A percentile compares a stretch with the other conserved stretches of the same genome.
Conservation (phyloP, 92 coral and sea anemone genomes). For the Galaxea fascicularis region DNA sequence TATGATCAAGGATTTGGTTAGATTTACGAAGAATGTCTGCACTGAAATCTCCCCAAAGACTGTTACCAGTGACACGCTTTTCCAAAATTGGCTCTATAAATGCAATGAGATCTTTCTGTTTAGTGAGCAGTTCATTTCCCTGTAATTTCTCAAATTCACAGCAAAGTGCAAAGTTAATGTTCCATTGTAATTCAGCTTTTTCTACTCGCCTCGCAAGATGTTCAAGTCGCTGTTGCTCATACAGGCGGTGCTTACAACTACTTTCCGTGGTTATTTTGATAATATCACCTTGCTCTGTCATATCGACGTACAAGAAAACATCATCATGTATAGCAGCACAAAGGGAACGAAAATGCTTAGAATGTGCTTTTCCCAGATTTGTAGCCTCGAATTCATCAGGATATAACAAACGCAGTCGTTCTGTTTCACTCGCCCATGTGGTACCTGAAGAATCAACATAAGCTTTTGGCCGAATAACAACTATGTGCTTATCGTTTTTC, state of each 20-base stretch:
- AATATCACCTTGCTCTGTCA: conserved; percentile 36
- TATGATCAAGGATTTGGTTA: conserved; percentile 14
- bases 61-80: conserved; percentile 10
- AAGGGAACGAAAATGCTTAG: not conserved
- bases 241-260: not conserved
- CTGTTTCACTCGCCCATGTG: conserved; percentile 59
- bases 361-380: conserved; percentile 18
- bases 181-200: conserved; percentile 41
- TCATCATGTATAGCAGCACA: conserved; percentile 18
- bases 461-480: conserved; percentile 44
- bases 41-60: conserved; percentile 34
- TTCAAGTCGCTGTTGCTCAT: conserved; percentile 6
- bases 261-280: not conserved
- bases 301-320: conserved; percentile 19
- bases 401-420: conserved; percentile 17
- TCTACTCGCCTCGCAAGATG: conserved; percentile 34
- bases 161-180: conserved; percentile 23
- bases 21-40: conserved; percentile 36
- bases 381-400: conserved; percentile 16
- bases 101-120: conserved; percentile 28
- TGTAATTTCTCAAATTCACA: conserved; percentile 42
- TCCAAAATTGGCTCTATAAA: conserved; percentile 21
- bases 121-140: conserved; percentile 26
- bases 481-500: conserved; percentile 40
- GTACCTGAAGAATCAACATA: conserved; percentile 48